Conservation (phyloP, 2,888 invertebrate genomes). For the Phaedon cochleariae region DNA sequence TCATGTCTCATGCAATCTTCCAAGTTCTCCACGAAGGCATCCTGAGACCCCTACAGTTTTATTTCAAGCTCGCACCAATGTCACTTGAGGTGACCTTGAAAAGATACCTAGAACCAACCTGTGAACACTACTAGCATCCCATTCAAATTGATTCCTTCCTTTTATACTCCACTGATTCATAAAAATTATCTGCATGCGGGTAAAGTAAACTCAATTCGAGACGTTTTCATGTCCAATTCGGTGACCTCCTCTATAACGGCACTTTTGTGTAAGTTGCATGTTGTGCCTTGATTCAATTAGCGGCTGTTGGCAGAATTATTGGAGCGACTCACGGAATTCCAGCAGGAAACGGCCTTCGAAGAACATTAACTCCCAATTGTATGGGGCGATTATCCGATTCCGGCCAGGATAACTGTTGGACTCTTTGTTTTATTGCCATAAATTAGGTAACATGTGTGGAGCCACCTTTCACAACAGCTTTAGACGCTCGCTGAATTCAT, state of each 20-base stretch:
- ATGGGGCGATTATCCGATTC: background rate
- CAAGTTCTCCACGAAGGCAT: too few relatives aligned
- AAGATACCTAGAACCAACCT: too few relatives aligned
- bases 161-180: background rate
- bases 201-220: background rate
- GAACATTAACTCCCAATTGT: conserved; percentile 5
- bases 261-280: conserved; percentile 20
- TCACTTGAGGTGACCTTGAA: too few relatives aligned
- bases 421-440: background rate
- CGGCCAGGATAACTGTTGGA: background rate
- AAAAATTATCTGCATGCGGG: background rate
- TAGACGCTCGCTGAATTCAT: too few relatives aligned
- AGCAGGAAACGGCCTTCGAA: conserved; percentile 5
- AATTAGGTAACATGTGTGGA: background rate
- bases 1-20: too few relatives aligned
- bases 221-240: conserved; percentile 5
- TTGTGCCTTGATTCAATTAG: conserved; percentile 17
- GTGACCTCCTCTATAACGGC: background rate
- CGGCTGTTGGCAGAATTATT: conserved; percentile 7
- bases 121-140: too few relatives aligned
- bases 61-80: too few relatives aligned
- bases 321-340: conserved; percentile 10
- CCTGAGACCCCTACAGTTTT: too few relatives aligned
- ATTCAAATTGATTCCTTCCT: too few relatives aligned
- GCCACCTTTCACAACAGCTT: too few relatives aligned